These are phyloP conservation scores for Agriopis aurantiaria DNA, from an alignment of 2,888 invertebrate species.

Conservation along the genomic window DNA sequence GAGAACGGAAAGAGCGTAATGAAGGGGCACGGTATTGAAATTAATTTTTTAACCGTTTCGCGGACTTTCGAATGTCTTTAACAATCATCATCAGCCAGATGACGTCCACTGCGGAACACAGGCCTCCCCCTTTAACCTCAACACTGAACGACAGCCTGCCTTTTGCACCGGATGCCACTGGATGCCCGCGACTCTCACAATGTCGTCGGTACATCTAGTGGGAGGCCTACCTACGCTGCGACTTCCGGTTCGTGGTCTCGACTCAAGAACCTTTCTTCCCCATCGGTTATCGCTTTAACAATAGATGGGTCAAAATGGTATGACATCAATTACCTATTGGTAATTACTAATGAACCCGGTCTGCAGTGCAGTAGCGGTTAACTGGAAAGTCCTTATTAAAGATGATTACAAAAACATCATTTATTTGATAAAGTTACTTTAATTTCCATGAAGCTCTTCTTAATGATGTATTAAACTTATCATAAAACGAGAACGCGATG, in stretches of 20 bases:
- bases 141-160: too few relatives aligned
- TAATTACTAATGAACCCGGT: background rate
- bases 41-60: constrained; percentile 52
- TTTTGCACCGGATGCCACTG: too few relatives aligned
- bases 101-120: too few relatives aligned
- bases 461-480: background rate
- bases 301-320: background rate
- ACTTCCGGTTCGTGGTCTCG: too few relatives aligned
- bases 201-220: too few relatives aligned
- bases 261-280: too few relatives aligned
- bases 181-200: too few relatives aligned
- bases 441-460: background rate
- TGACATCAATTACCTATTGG: background rate
- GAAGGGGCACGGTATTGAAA: constrained; percentile 60
- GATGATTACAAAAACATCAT: background rate
- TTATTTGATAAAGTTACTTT: background rate
- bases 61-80: constrained; percentile 45
- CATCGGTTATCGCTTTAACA: too few relatives aligned
- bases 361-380: background rate
- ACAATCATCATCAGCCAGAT: too few relatives aligned
- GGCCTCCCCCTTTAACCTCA: too few relatives aligned
- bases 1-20: constrained; percentile 49
- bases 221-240: too few relatives aligned
- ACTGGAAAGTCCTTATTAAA: background rate
- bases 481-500: constrained; percentile 2